Evolutionary conservation across 2,113 vertebrate genomes (phyloP).

Genomic region (Equus przewalskii): DNA sequence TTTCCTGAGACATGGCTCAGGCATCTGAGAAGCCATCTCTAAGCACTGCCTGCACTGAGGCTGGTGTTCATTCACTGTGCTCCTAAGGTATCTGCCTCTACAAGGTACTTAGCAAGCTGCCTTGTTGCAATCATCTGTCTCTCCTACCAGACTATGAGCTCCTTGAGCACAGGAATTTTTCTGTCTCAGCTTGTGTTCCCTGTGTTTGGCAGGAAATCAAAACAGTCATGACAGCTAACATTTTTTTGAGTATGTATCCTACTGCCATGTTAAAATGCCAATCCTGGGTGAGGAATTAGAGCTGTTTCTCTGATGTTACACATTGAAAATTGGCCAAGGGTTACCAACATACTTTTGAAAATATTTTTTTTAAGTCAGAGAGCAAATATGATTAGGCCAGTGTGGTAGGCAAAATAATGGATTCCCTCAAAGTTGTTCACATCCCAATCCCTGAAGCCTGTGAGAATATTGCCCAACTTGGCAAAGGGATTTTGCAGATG

Average conservation of each 20-base stretch:
- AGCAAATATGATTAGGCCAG: not conserved
- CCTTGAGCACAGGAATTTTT: not conserved
- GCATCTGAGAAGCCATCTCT: not conserved
- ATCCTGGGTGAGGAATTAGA: not conserved
- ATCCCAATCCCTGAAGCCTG: not conserved
- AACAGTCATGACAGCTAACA: not conserved
- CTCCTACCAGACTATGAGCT: not conserved
- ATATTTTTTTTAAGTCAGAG: not conserved
- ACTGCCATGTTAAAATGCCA: not conserved
- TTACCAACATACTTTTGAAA: slow-evolving; percentile 34
- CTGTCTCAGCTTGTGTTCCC: not conserved
- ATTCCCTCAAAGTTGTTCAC: not conserved
- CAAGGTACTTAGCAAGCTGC: not conserved
- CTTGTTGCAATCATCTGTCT: not conserved
- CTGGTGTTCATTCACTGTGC: not conserved
- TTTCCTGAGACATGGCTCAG: not conserved
- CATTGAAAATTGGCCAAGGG: not conserved
- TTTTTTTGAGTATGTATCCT: not conserved
- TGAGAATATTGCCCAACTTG: not conserved
- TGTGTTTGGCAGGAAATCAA: not conserved
- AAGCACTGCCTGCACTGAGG: not conserved
- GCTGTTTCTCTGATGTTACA: not conserved
- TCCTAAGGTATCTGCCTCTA: not conserved
- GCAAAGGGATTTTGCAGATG: not conserved
- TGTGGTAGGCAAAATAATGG: not conserved